These are phyloP conservation scores for Nemopilema nomurai DNA, from an alignment of 30 jellyfish, hydroid and myxozoan genomes.

Conservation along the genomic window DNA sequence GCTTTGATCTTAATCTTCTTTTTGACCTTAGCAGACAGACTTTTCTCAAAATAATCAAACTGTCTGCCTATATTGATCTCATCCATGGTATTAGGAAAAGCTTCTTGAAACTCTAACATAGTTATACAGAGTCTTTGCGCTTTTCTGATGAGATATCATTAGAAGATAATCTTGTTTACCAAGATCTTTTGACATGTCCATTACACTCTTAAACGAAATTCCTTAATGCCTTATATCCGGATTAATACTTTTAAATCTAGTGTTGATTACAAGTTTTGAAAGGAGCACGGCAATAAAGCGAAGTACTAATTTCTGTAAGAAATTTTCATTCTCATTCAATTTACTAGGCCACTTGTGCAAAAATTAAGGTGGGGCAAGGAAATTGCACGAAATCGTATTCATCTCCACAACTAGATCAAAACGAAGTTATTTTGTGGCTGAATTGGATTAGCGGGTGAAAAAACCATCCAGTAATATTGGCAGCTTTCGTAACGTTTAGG, in stretches of 20 bases:
- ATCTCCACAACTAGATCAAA: no score
- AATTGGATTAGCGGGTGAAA: no score
- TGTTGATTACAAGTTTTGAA: background rate
- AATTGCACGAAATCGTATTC: no score
- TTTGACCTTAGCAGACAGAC: background rate
- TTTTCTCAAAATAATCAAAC: background rate
- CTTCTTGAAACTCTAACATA: background rate
- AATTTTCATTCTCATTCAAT: background rate
- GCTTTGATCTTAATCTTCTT: background rate
- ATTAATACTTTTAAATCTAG: background rate
- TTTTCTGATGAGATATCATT: background rate
- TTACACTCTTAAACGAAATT: background rate
- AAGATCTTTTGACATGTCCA: background rate
- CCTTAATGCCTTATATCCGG: no score
- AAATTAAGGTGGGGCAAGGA: no score
- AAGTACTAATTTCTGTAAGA: background rate
- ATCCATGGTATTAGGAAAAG: background rate
- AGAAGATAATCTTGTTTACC: background rate
- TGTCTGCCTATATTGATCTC: no score
- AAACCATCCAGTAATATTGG: no score
- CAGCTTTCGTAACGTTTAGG: no score
- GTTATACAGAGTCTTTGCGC: background rate
- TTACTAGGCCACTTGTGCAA: no score
- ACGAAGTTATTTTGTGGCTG: no score
- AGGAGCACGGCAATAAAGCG: background rate